Evolutionary conservation across 2,888 invertebrate species (phyloP), one percentile per base, ranked within the genome.

Genomic region (Stenodera caucasica): DNA sequence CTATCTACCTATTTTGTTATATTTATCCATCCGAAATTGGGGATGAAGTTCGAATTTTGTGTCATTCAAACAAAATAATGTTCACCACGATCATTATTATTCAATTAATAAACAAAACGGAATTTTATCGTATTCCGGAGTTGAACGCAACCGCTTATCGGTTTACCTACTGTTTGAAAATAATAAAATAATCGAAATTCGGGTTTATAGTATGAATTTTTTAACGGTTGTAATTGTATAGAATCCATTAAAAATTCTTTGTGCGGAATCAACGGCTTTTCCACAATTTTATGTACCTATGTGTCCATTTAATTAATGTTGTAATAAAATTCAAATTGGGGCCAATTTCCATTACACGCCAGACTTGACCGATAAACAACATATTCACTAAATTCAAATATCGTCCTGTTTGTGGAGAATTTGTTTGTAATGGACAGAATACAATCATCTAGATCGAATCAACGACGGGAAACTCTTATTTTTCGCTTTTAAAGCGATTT

Each of bases 261-360:
- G 18, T 45, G 18, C 21, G 11, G 21, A 21, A 45, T 45, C 21
- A 23, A 18, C 45, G 11, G 15, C 7, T 15, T 37, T 37, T 37
- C 37, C 15, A 6, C 23, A 18, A 23, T 45, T 18, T 45, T 45
- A 23, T 45, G 7, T 23, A 12, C 45, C 21, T 45, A n/a, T 45
- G 12, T 45, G 23, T 23, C 45, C 45, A 45, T 63, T 57, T 59
- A 59, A 63, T 61, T 59, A 60, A 54, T 57, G 57, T 57, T 63
- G 45, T 45, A 45, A 57, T 59, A 53, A 63, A 63, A 63, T 59
- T 59, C 23, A 53, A 62, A 62, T 62, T 58, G 5, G 53, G 55
- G 40, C 37, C 51, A 63, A 63, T 63, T 63, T 57, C 63, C 59
- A 63, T 63, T 63, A 63, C 63, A 63, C 57, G 55, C 45, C 49